These are phyloP conservation scores for Chaunax sp. DNA, from an alignment of 2,797 vertebrate genomes.

Conservation along the genomic window DNA sequence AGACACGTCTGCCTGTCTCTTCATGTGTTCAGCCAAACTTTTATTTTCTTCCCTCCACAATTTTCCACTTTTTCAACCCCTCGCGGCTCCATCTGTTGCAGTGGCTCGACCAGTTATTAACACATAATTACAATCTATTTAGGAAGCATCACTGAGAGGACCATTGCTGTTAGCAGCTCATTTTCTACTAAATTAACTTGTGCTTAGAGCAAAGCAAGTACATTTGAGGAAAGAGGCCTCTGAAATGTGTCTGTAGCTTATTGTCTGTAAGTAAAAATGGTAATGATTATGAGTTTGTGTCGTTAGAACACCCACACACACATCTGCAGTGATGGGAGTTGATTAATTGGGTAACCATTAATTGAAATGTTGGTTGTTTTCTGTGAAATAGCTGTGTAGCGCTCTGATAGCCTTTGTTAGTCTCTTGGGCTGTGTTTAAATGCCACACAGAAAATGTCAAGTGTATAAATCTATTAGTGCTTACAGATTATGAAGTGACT, in stretches of 20 bases:
- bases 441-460: constrained; percentile 73
- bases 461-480: constrained; percentile 62
- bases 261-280: constrained; percentile 58
- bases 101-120: constrained; percentile 55
- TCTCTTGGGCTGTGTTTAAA: constrained; percentile 67
- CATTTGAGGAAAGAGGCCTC: constrained; percentile 25
- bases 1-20: constrained; percentile 16
- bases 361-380: constrained; percentile 69
- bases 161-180: constrained; percentile 67
- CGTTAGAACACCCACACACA: constrained; percentile 14
- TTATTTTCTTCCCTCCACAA: constrained; percentile 22
- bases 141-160: constrained; percentile 71
- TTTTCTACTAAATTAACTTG: constrained; percentile 81
- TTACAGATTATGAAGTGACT: constrained; percentile 53
- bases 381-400: constrained; percentile 46
- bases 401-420: constrained; percentile 58
- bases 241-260: constrained; percentile 48
- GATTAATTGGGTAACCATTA: constrained; percentile 61
- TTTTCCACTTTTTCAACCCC: constrained; percentile 33
- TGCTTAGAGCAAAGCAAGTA: constrained; percentile 49
- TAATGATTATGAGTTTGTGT: constrained; percentile 48
- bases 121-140: constrained; percentile 79
- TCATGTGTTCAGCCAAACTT: constrained; percentile 27
- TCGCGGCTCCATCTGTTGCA: constrained; percentile 47
- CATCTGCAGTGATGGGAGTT: constrained; percentile 19